phyloP scores from a whole-genome alignment of 1,140 invertebrate species.

The Hyphantria cunea region DNA sequence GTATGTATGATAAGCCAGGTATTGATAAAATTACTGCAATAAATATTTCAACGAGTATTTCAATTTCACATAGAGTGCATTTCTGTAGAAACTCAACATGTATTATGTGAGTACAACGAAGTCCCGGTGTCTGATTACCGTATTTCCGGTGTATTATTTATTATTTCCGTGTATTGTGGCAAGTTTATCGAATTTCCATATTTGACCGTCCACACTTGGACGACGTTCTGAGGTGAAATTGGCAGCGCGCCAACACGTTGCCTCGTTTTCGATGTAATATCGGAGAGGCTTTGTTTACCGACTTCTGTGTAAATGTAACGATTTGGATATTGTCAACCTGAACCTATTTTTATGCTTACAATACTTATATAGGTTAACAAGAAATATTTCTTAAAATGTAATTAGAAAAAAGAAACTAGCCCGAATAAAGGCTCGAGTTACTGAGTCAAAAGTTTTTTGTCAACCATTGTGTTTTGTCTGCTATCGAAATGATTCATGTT shows the following conservation, averaged over 20 bases:
- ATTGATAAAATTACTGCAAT: too few species aligned
- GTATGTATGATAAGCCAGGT: too few species aligned
- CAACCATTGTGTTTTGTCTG: too few species aligned
- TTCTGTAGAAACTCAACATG: too few species aligned
- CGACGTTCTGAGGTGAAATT: conserved; percentile 24
- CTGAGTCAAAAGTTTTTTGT: too few species aligned
- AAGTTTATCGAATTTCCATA: conserved; percentile 31
- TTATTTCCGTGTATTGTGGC: background rate
- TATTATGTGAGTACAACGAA: background rate
- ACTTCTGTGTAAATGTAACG: conserved; percentile 17
- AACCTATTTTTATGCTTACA: too few species aligned
- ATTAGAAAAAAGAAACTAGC: too few species aligned
- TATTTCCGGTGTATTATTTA: conserved; percentile 6
- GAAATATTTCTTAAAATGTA: too few species aligned
- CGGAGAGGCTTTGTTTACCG: conserved; percentile 9
- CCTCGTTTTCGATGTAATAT: conserved; percentile 12
- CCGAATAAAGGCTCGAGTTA: too few species aligned
- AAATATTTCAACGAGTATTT: conserved; percentile 1
- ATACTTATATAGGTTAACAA: too few species aligned
- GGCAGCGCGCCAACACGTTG: conserved; percentile 11
- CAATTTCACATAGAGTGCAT: background rate
- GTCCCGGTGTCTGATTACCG: background rate
- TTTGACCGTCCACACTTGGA: conserved; percentile 22
- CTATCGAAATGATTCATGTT: too few species aligned
- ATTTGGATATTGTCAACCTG: too few species aligned